A percentile compares a stretch with the other conserved stretches of the same genome.
phyloP scores from a whole-genome alignment of 1,140 invertebrate species.

The Adoxophyes honmai region DNA sequence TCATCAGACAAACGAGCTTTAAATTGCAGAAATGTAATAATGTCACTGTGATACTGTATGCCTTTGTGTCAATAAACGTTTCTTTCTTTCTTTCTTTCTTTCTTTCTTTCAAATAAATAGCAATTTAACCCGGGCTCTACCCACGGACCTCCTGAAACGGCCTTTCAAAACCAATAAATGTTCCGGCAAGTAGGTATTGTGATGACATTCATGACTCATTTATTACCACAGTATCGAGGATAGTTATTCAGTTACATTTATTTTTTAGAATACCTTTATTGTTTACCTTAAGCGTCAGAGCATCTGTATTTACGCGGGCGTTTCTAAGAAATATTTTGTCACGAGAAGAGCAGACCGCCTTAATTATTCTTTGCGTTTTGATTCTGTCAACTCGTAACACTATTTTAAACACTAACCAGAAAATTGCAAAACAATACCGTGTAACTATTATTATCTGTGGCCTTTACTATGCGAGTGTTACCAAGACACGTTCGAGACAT shows the following conservation, averaged over 20 bases:
- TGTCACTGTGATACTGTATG: no score
- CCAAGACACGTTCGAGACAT: constrained; percentile 16
- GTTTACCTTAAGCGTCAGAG: background rate
- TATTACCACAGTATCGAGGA: background rate
- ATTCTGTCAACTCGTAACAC: no score
- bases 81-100: no score
- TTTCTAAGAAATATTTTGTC: background rate
- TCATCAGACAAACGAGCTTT: background rate
- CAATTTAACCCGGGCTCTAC: background rate
- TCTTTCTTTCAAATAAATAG: no score
- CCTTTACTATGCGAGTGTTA: constrained; percentile 4
- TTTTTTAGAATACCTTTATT: background rate
- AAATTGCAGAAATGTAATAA: constrained; percentile 4
- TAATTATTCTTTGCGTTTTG: no score
- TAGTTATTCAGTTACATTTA: background rate
- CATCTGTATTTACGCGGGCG: background rate
- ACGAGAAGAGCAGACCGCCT: no score
- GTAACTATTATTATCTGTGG: background rate
- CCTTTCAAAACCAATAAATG: constrained; percentile 4
- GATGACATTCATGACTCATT: constrained; percentile 5
- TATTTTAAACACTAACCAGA: no score
- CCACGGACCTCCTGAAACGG: background rate
- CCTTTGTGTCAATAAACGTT: no score
- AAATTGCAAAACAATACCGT: no score
- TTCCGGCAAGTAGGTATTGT: constrained; percentile 10